Evolutionary conservation across 2,113 vertebrate species (phyloP).

Genomic region (Pipa parva): DNA sequence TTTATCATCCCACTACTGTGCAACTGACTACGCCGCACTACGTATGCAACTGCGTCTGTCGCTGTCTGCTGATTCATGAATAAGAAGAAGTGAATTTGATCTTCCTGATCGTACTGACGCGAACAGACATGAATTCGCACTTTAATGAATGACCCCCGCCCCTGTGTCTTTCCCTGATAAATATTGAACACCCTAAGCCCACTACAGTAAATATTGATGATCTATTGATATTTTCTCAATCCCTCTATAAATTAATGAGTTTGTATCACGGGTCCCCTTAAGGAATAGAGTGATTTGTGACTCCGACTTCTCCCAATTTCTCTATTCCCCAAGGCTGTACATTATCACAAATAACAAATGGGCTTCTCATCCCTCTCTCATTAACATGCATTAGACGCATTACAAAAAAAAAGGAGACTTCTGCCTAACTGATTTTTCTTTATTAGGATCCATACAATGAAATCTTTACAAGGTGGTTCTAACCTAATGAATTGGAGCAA

Average conservation of each 20-base stretch:
- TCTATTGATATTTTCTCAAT: slow-evolving; percentile 54
- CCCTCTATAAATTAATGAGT: slow-evolving; percentile 51
- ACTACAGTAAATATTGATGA: slow-evolving; percentile 51
- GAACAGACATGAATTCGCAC: too few species aligned
- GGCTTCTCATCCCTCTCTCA: slow-evolving; percentile 40
- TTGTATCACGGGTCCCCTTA: slow-evolving; percentile 44
- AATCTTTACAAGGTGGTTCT: slow-evolving; percentile 33
- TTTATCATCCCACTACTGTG: too few species aligned
- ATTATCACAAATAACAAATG: slow-evolving; percentile 53
- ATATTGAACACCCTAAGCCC: slow-evolving; percentile 41
- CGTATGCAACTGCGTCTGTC: too few species aligned
- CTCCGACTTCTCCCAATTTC: slow-evolving; percentile 43
- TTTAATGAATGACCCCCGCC: too few species aligned
- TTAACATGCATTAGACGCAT: slow-evolving; percentile 47
- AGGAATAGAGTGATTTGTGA: slow-evolving; percentile 52
- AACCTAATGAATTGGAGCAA: slow-evolving; percentile 28
- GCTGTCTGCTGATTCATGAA: too few species aligned
- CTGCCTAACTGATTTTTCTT: slow-evolving; percentile 25
- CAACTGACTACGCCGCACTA: too few species aligned
- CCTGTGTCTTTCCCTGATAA: slow-evolving; percentile 16
- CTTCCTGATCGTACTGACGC: too few species aligned
- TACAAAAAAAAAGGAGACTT: slow-evolving; percentile 18
- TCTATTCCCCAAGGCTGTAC: slow-evolving; percentile 46
- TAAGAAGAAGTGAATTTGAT: too few species aligned
- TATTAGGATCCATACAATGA: slow-evolving; percentile 43